Evolutionary conservation across 2,113 vertebrate species (phyloP).

Genomic region (Axis porcinus): DNA sequence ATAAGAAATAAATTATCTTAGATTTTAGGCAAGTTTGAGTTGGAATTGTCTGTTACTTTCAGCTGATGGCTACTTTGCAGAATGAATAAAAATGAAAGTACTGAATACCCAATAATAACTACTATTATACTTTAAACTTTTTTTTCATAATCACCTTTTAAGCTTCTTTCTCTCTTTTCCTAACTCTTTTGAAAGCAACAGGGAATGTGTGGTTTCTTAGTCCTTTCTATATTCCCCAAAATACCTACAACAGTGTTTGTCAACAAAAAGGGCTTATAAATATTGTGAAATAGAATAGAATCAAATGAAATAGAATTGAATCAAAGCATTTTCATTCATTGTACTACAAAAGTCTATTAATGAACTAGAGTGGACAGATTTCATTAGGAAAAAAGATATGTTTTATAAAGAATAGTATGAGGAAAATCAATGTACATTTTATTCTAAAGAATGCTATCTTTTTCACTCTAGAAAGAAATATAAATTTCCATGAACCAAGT

Average conservation of each 20-base stretch:
- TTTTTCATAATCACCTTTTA: background rate
- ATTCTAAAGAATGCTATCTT: background rate
- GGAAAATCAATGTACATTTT: background rate
- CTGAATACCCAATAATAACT: background rate
- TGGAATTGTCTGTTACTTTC: background rate
- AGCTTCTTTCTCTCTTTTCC: background rate
- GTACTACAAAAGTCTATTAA: background rate
- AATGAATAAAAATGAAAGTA: background rate
- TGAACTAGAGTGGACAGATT: background rate
- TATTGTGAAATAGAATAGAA: background rate
- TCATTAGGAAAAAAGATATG: background rate
- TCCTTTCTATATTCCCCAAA: background rate
- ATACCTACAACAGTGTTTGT: background rate
- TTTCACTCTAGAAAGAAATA: background rate
- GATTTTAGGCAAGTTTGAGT: background rate
- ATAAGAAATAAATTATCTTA: background rate
- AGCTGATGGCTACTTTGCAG: background rate
- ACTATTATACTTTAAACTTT: background rate
- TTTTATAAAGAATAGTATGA: background rate
- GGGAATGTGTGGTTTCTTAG: background rate
- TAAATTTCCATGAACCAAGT: background rate
- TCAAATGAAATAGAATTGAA: background rate
- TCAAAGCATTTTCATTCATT: background rate
- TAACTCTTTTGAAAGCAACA: background rate
- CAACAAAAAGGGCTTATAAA: background rate